phyloP scores from a whole-genome alignment of 2,888 invertebrate species.

The Helleia helle region DNA sequence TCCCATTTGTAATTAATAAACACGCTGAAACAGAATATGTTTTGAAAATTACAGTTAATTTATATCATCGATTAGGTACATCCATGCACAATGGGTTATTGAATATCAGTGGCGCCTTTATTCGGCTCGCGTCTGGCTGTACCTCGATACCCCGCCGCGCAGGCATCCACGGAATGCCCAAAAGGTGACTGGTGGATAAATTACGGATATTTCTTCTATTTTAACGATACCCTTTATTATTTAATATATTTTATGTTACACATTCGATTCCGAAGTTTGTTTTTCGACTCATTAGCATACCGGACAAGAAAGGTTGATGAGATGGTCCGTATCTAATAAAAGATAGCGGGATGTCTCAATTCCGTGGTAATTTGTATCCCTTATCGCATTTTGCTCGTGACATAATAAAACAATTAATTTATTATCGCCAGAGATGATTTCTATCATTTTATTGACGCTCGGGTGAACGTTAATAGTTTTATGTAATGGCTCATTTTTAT shows the following conservation, averaged over 20 bases:
- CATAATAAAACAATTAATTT: slow-evolving; percentile 72
- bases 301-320: slow-evolving; percentile 42
- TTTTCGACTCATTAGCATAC: slow-evolving; percentile 71
- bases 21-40: too few relatives aligned
- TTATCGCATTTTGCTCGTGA: slow-evolving; percentile 57
- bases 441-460: slow-evolving; percentile 60
- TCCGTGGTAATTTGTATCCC: slow-evolving; percentile 60
- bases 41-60: neutral
- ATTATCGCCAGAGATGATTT: slow-evolving; percentile 58
- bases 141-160: slow-evolving; percentile 68
- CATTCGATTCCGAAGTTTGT: slow-evolving; percentile 72
- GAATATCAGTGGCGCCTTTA: slow-evolving; percentile 72
- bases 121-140: slow-evolving; percentile 40
- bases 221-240: slow-evolving; percentile 73
- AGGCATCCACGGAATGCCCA: slow-evolving; percentile 69
- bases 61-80: slow-evolving; percentile 59
- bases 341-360: slow-evolving; percentile 71
- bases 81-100: slow-evolving; percentile 67
- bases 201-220: slow-evolving; percentile 72
- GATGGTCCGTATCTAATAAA: slow-evolving; percentile 58
- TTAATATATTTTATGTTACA: slow-evolving; percentile 74
- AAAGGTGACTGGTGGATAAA: slow-evolving; percentile 74
- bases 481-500: slow-evolving; percentile 65
- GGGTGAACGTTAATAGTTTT: slow-evolving; percentile 63
- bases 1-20: too few relatives aligned